Evolutionary conservation across 2,113 vertebrate species (phyloP).

Genomic region (Alethe castanea): DNA sequence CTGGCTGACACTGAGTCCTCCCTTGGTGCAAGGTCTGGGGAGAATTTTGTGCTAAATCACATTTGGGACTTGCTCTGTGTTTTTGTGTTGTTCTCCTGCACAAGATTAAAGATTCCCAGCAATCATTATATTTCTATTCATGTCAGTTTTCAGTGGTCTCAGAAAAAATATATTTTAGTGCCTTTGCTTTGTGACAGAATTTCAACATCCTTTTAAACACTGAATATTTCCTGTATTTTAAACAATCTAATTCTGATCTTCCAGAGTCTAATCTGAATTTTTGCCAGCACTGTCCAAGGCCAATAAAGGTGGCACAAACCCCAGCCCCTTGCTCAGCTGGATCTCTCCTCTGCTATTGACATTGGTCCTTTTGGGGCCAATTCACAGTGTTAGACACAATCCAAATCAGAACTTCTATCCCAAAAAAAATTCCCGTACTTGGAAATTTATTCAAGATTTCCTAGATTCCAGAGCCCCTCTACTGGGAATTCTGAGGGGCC

Average conservation of each 20-base stretch:
- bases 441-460: not conserved
- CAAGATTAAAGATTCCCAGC: not conserved
- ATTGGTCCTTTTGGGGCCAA: not conserved
- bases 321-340: not conserved
- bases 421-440: not conserved
- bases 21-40: not conserved
- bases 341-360: not conserved
- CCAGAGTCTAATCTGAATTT: not conserved
- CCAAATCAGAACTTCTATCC: not conserved
- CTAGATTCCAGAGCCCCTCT: not conserved
- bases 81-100: not conserved
- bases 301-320: not conserved
- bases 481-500: not conserved
- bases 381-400: accelerated
- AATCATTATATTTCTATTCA: not conserved
- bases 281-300: accelerated
- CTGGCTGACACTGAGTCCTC: not conserved
- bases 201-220: not conserved
- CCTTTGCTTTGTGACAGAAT: not conserved
- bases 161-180: not conserved
- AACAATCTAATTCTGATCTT: not conserved
- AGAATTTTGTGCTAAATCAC: not conserved
- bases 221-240: not conserved
- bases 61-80: not conserved
- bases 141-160: not conserved